These are phyloP conservation scores for Zaprionus camerounensis DNA, from an alignment of 1,140 invertebrate species.

Conservation along the genomic window DNA sequence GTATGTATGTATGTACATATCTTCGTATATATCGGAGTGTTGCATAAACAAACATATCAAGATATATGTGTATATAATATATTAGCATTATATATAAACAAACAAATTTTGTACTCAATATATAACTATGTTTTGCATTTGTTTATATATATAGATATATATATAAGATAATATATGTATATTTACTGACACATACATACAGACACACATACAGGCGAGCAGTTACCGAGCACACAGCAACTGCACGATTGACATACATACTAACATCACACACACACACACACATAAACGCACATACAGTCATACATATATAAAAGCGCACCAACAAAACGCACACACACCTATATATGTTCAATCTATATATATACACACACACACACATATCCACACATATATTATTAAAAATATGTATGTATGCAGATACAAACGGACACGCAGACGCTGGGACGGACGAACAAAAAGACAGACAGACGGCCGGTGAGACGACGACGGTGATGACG, in stretches of 20 bases:
- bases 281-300: slow-evolving; percentile 21
- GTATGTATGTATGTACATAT: slow-evolving; percentile 32
- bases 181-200: slow-evolving; percentile 33
- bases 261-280: slow-evolving; percentile 51
- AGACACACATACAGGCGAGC: slow-evolving; percentile 57
- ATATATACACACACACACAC: slow-evolving; percentile 59
- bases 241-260: slow-evolving; percentile 77
- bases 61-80: slow-evolving; percentile 10
- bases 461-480: slow-evolving; percentile 48
- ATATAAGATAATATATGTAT: slow-evolving; percentile 21
- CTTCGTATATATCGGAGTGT: slow-evolving; percentile 39
- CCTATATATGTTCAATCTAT: slow-evolving; percentile 41
- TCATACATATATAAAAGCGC: slow-evolving; percentile 49
- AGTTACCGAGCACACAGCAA: slow-evolving; percentile 75
- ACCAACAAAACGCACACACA: slow-evolving; percentile 57
- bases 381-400: slow-evolving; percentile 39
- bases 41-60: slow-evolving; percentile 44
- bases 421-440: slow-evolving; percentile 67
- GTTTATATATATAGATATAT: slow-evolving; percentile 13
- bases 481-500: slow-evolving; percentile 66
- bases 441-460: slow-evolving; percentile 48
- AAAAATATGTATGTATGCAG: slow-evolving; percentile 37
- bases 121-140: neutral
- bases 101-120: neutral
- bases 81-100: slow-evolving; percentile 20